These are phyloP conservation scores for Camponotus floridanus DNA, from an alignment of 1,140 invertebrate genomes.

Conservation along the genomic window DNA sequence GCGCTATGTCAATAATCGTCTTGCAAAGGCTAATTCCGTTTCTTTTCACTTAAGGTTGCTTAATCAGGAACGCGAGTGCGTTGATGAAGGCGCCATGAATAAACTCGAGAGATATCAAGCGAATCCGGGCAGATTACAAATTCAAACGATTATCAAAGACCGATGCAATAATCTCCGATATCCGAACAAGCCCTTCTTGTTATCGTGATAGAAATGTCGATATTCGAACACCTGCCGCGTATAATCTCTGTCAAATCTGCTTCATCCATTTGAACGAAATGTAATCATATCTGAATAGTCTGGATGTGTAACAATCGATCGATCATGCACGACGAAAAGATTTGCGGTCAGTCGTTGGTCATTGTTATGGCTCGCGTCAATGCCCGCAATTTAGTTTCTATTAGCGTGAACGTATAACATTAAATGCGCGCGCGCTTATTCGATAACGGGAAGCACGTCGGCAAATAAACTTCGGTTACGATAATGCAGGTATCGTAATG, in stretches of 20 bases:
- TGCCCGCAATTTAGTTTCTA: slow-evolving; percentile 53
- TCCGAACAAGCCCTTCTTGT: slow-evolving; percentile 61
- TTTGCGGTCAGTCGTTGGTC: slow-evolving; percentile 42
- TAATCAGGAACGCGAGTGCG: slow-evolving; percentile 11
- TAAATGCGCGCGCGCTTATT: slow-evolving; percentile 38
- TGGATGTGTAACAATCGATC: slow-evolving; percentile 51
- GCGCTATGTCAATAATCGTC: slow-evolving; percentile 49
- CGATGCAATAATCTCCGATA: slow-evolving; percentile 31
- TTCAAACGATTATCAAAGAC: slow-evolving; percentile 66
- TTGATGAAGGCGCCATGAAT: slow-evolving; percentile 19
- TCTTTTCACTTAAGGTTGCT: slow-evolving; percentile 39
- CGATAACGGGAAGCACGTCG: slow-evolving; percentile 21
- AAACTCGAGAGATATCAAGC: slow-evolving; percentile 29
- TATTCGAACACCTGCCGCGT: slow-evolving; percentile 58
- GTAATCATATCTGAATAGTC: slow-evolving; percentile 50
- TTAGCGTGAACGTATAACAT: slow-evolving; percentile 40
- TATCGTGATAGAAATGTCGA: slow-evolving; percentile 70
- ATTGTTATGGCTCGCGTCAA: slow-evolving; percentile 25
- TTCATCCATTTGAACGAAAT: slow-evolving; percentile 64
- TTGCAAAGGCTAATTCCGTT: slow-evolving; percentile 45
- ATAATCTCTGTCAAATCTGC: slow-evolving; percentile 64
- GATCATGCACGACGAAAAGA: slow-evolving; percentile 45
- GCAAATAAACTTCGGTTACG: slow-evolving; percentile 26
- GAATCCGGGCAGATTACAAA: slow-evolving; percentile 58
- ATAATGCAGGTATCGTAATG: slow-evolving; percentile 39